Base-by-base conservation (phyloP, 1,140 invertebrate genomes). In the Drosophila navojoa region DNA sequence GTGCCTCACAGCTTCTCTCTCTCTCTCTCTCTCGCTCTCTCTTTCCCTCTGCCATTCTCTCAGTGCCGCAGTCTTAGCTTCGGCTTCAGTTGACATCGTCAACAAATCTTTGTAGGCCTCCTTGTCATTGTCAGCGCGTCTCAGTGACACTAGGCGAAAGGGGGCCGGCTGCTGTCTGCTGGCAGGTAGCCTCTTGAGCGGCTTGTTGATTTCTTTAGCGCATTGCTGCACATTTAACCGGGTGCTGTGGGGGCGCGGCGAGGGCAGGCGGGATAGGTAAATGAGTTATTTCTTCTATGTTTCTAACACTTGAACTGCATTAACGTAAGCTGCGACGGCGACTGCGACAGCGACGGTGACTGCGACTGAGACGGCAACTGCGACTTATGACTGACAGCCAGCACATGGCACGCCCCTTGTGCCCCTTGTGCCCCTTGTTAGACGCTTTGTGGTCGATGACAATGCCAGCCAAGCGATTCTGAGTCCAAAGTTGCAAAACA, bases 261-360 rank as follows among this genome's bases (percentile, higher is more conserved):
- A 19, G 11, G 4, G 44, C 32, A 15, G 5, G n/a, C 6, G 15
- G n/a, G 53, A 38, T 2, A n/a, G 69, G 68, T 63, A 81, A 57
- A 84, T 79, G 74, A 84, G 70, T 75, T 75, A 81, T 71, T 87
- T 85, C 82, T 87, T 81, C 71, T 81, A 87, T 86, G 81, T 87
- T 87, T 76, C 79, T 67, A 89, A 69, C 82, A 87, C 82, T 87
- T 87, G 84, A 87, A 77, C 84, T 89, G 82, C 82, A 87, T 87
- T 87, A 87, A 79, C 72, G 79, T 89, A 87, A 87, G 82, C 82
- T 81, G 75, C 50, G 54, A 64, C 67, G 45, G 47, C 50, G 74
- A 66, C 76, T 19, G 55, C 15, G 52, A 32, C 53, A 7, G 75
- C 50, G 54, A 67, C 66, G 45, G 45, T 45, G 74, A 66, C 79